Percentiles rank a stretch among this genome's conserved stretches.
These are phyloP conservation scores for Pocillopora meandrina DNA, from an alignment of 92 coral and sea anemone genomes.

Conservation along the genomic window DNA sequence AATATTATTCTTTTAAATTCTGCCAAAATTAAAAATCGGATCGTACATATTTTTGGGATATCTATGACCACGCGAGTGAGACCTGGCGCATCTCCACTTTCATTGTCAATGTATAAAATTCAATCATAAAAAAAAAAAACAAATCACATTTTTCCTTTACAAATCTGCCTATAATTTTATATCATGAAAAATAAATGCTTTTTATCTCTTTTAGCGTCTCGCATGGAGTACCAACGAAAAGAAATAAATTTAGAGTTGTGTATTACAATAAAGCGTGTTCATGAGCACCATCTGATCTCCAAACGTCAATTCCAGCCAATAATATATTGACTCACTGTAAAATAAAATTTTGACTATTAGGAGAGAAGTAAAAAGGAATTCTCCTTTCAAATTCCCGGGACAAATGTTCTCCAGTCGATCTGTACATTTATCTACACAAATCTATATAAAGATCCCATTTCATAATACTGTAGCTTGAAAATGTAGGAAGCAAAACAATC, in stretches of 20 bases:
- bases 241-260: not conserved
- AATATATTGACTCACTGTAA: not conserved
- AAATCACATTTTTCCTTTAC: not conserved
- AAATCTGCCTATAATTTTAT: constrained; percentile 20
- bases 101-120: not conserved
- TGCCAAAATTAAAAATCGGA: not conserved
- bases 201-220: not conserved
- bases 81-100: constrained; percentile 7
- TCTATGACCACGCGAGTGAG: not conserved
- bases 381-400: too few relatives aligned
- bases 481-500: too few relatives aligned
- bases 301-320: not conserved
- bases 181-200: not conserved
- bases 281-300: not conserved
- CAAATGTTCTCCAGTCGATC: too few relatives aligned
- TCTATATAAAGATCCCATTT: too few relatives aligned
- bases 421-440: too few relatives aligned
- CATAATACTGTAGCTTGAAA: too few relatives aligned
- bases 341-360: not conserved
- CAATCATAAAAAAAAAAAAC: not conserved
- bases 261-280: not conserved
- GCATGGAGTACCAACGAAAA: not conserved
- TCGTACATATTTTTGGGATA: not conserved
- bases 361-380: too few relatives aligned
- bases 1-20: not conserved